These are phyloP conservation scores for Amiota mariae DNA, from an alignment of 2,888 invertebrate genomes.

Conservation along the genomic window DNA sequence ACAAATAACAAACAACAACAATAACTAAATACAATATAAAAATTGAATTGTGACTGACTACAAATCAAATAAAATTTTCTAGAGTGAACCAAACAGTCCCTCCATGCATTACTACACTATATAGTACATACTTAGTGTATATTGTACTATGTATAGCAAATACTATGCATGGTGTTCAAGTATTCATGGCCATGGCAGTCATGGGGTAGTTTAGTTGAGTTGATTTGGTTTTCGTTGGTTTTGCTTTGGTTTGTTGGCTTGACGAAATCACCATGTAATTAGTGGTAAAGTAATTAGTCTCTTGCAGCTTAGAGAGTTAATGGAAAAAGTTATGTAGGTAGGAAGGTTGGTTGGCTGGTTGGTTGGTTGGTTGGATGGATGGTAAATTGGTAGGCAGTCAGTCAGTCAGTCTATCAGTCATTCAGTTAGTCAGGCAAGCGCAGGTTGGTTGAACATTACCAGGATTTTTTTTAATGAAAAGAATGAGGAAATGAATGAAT, in stretches of 20 bases:
- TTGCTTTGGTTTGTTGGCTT: conserved; percentile 21
- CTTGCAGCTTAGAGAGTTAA: conserved; percentile 16
- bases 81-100: not conserved
- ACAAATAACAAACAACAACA: not conserved
- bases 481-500: too few relatives aligned
- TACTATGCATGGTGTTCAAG: too few relatives aligned
- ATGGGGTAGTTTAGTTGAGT: not conserved
- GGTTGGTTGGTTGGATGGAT: too few relatives aligned
- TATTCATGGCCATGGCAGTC: too few relatives aligned
- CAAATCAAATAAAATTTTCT: conserved; percentile 22
- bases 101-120: too few relatives aligned
- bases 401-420: not conserved
- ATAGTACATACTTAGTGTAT: too few relatives aligned
- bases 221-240: conserved; percentile 1
- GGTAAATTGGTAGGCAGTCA: not conserved
- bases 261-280: conserved; percentile 26
- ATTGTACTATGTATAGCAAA: too few relatives aligned
- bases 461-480: too few relatives aligned
- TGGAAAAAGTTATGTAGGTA: conserved; percentile 8
- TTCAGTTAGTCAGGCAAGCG: not conserved
- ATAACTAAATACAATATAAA: not conserved
- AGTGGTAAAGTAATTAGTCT: conserved; percentile 25
- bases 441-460: not conserved
- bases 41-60: conserved; percentile 19
- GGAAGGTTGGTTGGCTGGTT: too few relatives aligned